Evolutionary conservation across 2,113 vertebrate species (phyloP).

Genomic region (Anas platyrhynchos): DNA sequence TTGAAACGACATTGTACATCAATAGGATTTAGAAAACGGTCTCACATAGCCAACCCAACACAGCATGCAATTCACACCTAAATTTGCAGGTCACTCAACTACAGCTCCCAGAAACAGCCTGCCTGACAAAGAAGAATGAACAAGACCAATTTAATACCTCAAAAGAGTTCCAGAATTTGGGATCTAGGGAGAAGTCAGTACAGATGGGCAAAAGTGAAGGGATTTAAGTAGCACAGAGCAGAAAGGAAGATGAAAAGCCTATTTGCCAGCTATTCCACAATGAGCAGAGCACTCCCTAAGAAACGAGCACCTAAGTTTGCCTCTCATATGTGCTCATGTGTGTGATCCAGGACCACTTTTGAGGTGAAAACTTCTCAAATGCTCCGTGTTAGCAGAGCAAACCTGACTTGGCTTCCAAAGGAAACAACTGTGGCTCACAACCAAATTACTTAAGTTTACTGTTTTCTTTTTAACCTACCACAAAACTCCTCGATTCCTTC

Average conservation of each 20-base stretch:
- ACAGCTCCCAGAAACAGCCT: background rate
- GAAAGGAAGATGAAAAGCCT: too few species aligned
- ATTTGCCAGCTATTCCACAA: background rate
- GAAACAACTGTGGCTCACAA: background rate
- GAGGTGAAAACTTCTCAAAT: background rate
- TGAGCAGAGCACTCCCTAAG: background rate
- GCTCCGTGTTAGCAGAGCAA: background rate
- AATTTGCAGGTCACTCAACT: rapidly evolving
- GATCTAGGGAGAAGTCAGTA: background rate
- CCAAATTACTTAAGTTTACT: background rate
- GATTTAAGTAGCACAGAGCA: background rate
- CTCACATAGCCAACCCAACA: background rate
- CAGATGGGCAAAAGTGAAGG: background rate
- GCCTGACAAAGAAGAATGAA: background rate
- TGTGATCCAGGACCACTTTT: rapidly evolving
- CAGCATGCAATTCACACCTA: background rate
- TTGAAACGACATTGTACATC: background rate
- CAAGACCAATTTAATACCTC: background rate
- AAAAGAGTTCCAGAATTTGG: background rate
- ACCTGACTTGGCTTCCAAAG: background rate
- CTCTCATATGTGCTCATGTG: too few species aligned
- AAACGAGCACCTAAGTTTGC: rapidly evolving
- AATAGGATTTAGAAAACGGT: background rate
- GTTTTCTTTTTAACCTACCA: background rate
- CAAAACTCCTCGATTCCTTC: background rate